Conservation (phyloP, 2,888 invertebrate species). For the Scaptomyza reducta region DNA sequence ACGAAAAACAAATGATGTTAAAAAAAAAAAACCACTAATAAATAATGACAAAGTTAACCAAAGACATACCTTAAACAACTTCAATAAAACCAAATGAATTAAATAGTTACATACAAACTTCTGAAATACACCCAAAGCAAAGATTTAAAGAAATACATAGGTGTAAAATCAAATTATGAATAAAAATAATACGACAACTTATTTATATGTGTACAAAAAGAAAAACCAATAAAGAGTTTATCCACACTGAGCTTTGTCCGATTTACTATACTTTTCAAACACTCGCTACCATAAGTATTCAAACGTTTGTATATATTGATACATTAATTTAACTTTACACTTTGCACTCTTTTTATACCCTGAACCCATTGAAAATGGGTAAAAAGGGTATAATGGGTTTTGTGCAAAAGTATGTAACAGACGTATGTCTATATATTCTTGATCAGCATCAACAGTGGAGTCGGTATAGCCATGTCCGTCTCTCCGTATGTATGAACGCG, state of each 20-base stretch:
- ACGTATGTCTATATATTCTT: too few relatives aligned
- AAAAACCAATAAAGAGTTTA: constrained; percentile 39
- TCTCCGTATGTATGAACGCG: too few relatives aligned
- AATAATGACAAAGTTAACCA: constrained; percentile 25
- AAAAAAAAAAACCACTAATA: constrained; percentile 10
- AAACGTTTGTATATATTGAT: too few relatives aligned
- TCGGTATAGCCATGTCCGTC: too few relatives aligned
- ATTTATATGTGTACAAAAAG: constrained; percentile 45
- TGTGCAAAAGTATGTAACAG: too few relatives aligned
- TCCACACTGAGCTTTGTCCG: constrained; percentile 17
- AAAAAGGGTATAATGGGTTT: too few relatives aligned
- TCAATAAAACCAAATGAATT: constrained; percentile 6
- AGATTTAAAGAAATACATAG: background rate
- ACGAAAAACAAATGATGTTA: constrained; percentile 2
- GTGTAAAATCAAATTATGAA: constrained; percentile 24
- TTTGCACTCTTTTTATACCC: background rate
- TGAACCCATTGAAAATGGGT: too few relatives aligned
- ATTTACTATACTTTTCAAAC: background rate
- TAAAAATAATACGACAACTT: constrained; percentile 29
- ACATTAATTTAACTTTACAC: too few relatives aligned
- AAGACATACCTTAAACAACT: constrained; percentile 10
- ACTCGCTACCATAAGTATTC: background rate
- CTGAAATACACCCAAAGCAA: constrained; percentile 1
- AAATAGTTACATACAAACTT: constrained; percentile 26
- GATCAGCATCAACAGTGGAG: too few relatives aligned